Evolutionary conservation across 2,888 invertebrate genomes (phyloP), one percentile per base, ranked within the genome.

Genomic region (Phyto melanocephala): DNA sequence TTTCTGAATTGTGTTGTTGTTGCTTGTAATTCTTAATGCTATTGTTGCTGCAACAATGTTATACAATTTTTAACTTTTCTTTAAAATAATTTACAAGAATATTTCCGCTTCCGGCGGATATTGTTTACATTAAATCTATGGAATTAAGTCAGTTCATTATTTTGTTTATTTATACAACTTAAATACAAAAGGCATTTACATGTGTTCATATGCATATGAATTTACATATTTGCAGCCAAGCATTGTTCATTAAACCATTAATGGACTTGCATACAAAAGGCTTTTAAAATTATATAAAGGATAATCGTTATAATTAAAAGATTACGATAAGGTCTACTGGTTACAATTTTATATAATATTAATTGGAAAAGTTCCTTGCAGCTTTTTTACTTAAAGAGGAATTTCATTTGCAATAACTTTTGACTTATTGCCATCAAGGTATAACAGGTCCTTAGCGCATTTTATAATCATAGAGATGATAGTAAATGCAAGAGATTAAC

Each of bases 21-120:
- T 22, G 5, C 11, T 50, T 13, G 22, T 50, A 22, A 22, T 50
- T 22, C 13, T 22, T 35, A 17, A 45, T 65, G 35, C 15, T 54
- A 15, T 17, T 28, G n/a, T 15, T 22, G 28, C n/a, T 37, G 15
- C 47, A 47, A 47, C 58, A 40, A 47, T 67, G 68, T 52, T 76
- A 52, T 33, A 75, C 65, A 58, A 68, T 54, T 60, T 68, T 40
- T 58, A 56, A 47, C 28, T 68, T 68, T 50, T 40, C 28, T 76
- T 52, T n/a, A n/a, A n/a, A 22, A n/a, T 15, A 50, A 58, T 75
- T 67, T 58, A 65, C 75, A 67, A 60, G 37, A 24, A 28, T 56
- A 35, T 68, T 62, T 77, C 52, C 52, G 40, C 42, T 77, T 68
- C 68, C 68, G 52, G 4, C 68, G 76, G 76, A 77, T 68, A 67